Percentiles rank a stretch among this genome's conserved stretches.
phyloP scores from a whole-genome alignment of 2,113 vertebrate species.

The Epinephelus lanceolatus region DNA sequence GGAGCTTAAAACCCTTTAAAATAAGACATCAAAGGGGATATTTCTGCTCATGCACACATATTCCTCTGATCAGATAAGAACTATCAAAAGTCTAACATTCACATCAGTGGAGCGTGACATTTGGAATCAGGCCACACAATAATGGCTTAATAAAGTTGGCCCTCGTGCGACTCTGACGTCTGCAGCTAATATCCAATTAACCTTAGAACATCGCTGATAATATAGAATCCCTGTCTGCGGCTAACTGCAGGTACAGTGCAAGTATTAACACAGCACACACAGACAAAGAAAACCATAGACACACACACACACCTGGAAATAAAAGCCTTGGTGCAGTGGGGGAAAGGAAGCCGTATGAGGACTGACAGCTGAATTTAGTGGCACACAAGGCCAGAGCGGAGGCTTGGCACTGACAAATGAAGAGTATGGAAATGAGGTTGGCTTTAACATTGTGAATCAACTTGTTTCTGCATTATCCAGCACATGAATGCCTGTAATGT shows the following conservation, averaged over 20 bases:
- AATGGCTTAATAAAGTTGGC: constrained; percentile 48
- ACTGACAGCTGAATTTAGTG: constrained; percentile 65
- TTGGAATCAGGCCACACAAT: constrained; percentile 33
- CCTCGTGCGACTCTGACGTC: constrained; percentile 46
- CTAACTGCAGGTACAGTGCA: constrained; percentile 30
- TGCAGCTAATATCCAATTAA: constrained; percentile 66
- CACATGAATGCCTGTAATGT: constrained; percentile 36
- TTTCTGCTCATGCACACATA: background rate
- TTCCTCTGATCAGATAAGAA: constrained; percentile 29
- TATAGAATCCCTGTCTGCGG: constrained; percentile 33
- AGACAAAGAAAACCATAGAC: constrained; percentile 8
- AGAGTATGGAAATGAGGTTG: constrained; percentile 64
- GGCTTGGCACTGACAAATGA: constrained; percentile 61
- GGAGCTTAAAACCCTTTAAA: constrained; percentile 5
- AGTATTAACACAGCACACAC: constrained; percentile 1
- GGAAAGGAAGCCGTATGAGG: constrained; percentile 24
- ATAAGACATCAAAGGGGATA: constrained; percentile 24
- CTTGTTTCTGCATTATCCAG: constrained; percentile 56
- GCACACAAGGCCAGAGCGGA: constrained; percentile 43
- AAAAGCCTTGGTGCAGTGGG: constrained; percentile 27
- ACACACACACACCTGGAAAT: constrained; percentile 9
- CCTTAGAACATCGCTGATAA: constrained; percentile 47
- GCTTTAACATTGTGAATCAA: constrained; percentile 62
- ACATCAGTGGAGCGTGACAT: constrained; percentile 44
- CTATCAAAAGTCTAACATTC: constrained; percentile 37